Conservation (phyloP, 1,140 invertebrate species). For the Ceratitis capitata region DNA sequence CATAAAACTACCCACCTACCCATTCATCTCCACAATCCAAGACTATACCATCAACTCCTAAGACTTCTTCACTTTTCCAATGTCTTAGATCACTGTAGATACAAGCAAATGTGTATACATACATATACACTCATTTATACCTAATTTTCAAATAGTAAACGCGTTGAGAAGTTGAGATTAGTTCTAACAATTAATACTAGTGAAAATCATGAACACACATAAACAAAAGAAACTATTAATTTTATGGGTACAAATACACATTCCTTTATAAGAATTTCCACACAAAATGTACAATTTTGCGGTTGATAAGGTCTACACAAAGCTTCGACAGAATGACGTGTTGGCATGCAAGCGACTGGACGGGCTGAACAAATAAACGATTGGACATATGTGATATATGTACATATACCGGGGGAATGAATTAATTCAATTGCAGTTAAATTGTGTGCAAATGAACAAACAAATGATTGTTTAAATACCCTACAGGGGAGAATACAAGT, state of each 20-base stretch:
- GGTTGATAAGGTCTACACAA: conserved; percentile 17
- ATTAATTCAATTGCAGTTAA: neutral
- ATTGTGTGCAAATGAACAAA: neutral
- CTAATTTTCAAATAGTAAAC: neutral
- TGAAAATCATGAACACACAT: neutral
- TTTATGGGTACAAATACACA: neutral
- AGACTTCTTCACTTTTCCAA: neutral
- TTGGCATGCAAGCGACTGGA: neutral
- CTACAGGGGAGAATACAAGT: no score
- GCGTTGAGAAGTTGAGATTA: neutral
- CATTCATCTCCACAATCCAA: no score
- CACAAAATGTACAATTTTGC: neutral
- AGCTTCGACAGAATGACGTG: neutral
- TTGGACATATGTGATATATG: no score
- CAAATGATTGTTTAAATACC: neutral
- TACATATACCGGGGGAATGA: neutral
- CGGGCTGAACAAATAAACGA: neutral
- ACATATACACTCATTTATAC: no score
- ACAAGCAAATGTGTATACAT: no score
- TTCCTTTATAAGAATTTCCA: neutral
- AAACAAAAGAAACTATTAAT: neutral
- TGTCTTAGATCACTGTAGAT: neutral
- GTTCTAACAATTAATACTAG: neutral
- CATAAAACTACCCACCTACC: no score
- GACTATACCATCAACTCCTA: no score